Evolutionary conservation across 2,797 vertebrate genomes (phyloP).

Genomic region (Galagoides demidoff): DNA sequence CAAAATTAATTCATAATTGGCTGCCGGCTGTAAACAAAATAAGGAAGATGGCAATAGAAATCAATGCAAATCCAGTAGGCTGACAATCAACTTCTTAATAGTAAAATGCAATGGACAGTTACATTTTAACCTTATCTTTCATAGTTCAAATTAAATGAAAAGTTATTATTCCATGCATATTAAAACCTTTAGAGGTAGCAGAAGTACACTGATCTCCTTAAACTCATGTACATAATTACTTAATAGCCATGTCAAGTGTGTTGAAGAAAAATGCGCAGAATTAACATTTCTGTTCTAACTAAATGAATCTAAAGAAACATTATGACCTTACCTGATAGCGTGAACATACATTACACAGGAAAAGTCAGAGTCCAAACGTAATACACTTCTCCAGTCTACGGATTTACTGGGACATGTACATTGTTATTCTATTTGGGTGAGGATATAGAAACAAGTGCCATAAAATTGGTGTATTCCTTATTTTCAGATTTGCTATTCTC

Average conservation of each 20-base stretch:
- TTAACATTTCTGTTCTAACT: background rate
- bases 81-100: background rate
- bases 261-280: background rate
- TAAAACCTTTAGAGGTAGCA: background rate
- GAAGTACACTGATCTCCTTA: background rate
- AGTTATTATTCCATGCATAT: background rate
- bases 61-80: background rate
- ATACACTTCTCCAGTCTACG: background rate
- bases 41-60: background rate
- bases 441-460: background rate
- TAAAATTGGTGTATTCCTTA: background rate
- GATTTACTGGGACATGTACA: background rate
- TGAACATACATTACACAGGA: background rate
- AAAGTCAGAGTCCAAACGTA: background rate
- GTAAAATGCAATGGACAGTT: background rate
- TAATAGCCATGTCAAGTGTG: background rate
- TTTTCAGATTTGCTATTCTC: background rate
- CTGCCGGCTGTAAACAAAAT: background rate
- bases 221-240: background rate
- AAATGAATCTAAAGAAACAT: background rate
- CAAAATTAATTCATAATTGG: background rate
- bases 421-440: background rate
- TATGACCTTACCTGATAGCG: background rate
- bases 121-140: background rate
- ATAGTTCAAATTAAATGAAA: background rate